Base-by-base conservation (phyloP, 2,113 vertebrate species). In the Prochilodus magdalenae region DNA sequence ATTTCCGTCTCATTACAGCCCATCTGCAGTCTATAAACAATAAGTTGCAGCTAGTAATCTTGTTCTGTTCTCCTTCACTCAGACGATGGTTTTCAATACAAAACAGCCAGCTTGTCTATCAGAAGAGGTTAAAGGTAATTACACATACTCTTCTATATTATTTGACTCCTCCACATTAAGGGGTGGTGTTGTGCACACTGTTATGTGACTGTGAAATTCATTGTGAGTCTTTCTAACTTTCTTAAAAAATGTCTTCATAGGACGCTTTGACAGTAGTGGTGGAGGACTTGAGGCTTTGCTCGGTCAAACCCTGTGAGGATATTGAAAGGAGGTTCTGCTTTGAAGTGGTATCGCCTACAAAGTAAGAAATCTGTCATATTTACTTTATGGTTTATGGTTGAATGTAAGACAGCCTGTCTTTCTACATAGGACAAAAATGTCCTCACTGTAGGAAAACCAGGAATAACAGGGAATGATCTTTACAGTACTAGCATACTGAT, bases 51-150 rank as follows among this genome's bases (percentile, higher is more conserved):
- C 27, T 55, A 24, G 4, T 2, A 14, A 26, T 15, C 66, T 30
- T 77, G 2, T 44, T 81, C 6, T 79, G 12, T 66, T 73, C n/a
- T 7, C 63, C 20, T 30, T 89, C 85, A 80, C 86, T 15, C 86
- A 99, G 98, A 91, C 96, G 98, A 89, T 99, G 98, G 98, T 99
- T 99, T 93, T 99, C 98, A 47, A 99, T 99, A 92, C 98, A 99
- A 84, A 99, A 97, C 90, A 99, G 97, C 89, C 98, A 99, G 83
- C 93, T 99, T 81, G 98, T 99, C 82, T 99, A 99, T 91, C 98
- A 99, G 91, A 99, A 99, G 93, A 98, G 97, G 81, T 96, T 99
- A 75, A 99, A 98, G 96, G 98, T 99, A 91, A 74, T 93, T 11
- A 44, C 40, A 44, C 4, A 44, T 44, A 44, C 40, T 44, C 1